Conservation (phyloP, 2,888 invertebrate genomes). For the Hirtodrosophila trivittata region DNA sequence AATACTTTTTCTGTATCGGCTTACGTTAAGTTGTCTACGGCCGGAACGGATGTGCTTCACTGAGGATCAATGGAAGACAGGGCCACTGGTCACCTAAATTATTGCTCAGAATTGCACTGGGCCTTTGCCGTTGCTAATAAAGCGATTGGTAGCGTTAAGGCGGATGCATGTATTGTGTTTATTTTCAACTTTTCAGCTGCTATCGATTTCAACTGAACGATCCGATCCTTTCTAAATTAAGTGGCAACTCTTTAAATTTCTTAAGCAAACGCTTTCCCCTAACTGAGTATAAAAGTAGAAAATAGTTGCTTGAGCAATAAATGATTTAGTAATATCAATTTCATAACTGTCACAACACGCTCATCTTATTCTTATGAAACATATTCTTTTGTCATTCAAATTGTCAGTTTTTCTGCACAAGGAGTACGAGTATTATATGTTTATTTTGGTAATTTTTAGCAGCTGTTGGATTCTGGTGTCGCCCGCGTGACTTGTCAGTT, state of each 20-base stretch:
- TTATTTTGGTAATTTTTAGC: slow-evolving; percentile 20
- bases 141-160: slow-evolving; percentile 34
- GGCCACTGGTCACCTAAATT: slow-evolving; percentile 12
- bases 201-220: slow-evolving; percentile 21
- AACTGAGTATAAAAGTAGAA: background rate
- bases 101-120: slow-evolving; percentile 8
- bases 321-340: background rate
- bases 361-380: background rate
- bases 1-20: slow-evolving; percentile 71
- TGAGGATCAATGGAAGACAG: slow-evolving; percentile 30
- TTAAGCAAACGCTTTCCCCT: no score
- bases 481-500: slow-evolving; percentile 63
- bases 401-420: slow-evolving; percentile 1
- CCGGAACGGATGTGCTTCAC: slow-evolving; percentile 40
- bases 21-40: slow-evolving; percentile 42
- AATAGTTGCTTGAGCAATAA: background rate
- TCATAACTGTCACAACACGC: background rate
- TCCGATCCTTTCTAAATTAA: background rate
- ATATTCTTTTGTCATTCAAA: background rate
- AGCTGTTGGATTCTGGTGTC: slow-evolving; percentile 15
- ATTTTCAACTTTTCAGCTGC: slow-evolving; percentile 1
- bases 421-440: slow-evolving; percentile 1
- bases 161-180: slow-evolving; percentile 33
- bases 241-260: background rate
- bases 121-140: slow-evolving; percentile 37